Evolutionary conservation across 2,888 invertebrate genomes (phyloP), one percentile per base, ranked within the genome.

Genomic region (Ferdinandea cuprea): DNA sequence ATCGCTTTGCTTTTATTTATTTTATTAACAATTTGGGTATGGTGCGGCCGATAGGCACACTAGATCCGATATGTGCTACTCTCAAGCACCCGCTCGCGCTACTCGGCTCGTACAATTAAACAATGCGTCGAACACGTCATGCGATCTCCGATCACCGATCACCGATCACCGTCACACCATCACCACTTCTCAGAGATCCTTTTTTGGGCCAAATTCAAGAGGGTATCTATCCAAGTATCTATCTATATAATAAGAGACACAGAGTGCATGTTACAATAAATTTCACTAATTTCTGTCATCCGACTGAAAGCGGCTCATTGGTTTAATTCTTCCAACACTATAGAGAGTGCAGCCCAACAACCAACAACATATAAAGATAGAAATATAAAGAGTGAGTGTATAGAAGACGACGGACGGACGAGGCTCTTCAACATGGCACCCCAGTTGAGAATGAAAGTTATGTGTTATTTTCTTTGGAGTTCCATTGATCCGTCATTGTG

Each of bases 241-340:
- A 37, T n/a, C 7, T 28, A n/a, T n/a, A n/a, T n/a, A n/a, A n/a
- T n/a, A 9, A 48, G 17, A 32, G 44, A 54, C 30, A 32, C 13
- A 48, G 59, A 77, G 68, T 68, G 78, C 72, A 68, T 78, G 78
- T 73, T 78, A 90, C 90, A 90, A 90, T 90, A 90, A 90, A 90
- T 90, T 90, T 90, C 90, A 90, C 90, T 90, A 90, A 90, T 90
- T 90, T 90, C 90, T 90, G 90, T 90, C 90, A 90, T 90, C 89
- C 88, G 86, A 87, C 87, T 88, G 63, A 84, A 63, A 83, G 83
- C 68, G 28, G 61, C 71, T 76, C 65, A 74, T 66, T 74, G 74
- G 65, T 54, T 66, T 58, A 50, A 58, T 63, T 59, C 50, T 37
- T 50, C 72, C 37, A 71, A 9, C 44, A 58, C 28, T 21, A 15